Base-by-base conservation (phyloP, 2,113 vertebrate species). In the Sakesphorus luctuosus region DNA sequence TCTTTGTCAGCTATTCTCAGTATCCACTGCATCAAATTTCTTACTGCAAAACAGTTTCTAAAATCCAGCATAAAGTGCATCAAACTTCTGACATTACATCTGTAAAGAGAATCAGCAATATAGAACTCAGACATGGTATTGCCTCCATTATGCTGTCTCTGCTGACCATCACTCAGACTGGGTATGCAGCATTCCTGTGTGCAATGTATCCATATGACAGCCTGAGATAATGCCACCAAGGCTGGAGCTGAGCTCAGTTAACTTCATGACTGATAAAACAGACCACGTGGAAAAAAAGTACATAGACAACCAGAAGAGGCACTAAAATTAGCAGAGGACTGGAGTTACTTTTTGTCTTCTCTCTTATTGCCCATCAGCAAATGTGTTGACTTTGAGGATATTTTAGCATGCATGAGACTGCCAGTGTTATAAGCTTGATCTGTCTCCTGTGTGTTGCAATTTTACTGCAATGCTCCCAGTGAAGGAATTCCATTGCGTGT, bases 361-460 rank as follows among this genome's bases (percentile, higher is more conserved):
- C 9, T 97, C 44, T 59, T 89, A 63, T 44, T 87, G 69, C 35
- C 85, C 78, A 84, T 84, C 28, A 90, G 79, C 66, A 97, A 96
- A 95, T 91, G 63, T 58, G 55, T 90, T 94, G 33, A 94, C 86
- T 96, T 93, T 95, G 96, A 91, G 92, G 56, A 65, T 89, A 58
- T 84, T 84, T 93, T 91, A 92, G 67, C 63, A 89, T 92, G 83
- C 93, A 67, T 0, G 25, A 90, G 84, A 95, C 80, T 47, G 61
- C 28, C 75, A 50, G 17, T 43, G 63, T 63, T 85, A 96, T 82
- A 79, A 96, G 84, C 47, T 47, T 53, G 49, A 53, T 84, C 40
- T 77, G 85, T 77, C 95, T 96, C 83, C 94, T 94, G 96, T 73
- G 86, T 71, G 50, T 74, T 92, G 77, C 76, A 93, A 90, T 91